Evolutionary conservation across 2,113 vertebrate species (phyloP), one percentile per base, ranked within the genome.

Genomic region (Vulpes lagopus): DNA sequence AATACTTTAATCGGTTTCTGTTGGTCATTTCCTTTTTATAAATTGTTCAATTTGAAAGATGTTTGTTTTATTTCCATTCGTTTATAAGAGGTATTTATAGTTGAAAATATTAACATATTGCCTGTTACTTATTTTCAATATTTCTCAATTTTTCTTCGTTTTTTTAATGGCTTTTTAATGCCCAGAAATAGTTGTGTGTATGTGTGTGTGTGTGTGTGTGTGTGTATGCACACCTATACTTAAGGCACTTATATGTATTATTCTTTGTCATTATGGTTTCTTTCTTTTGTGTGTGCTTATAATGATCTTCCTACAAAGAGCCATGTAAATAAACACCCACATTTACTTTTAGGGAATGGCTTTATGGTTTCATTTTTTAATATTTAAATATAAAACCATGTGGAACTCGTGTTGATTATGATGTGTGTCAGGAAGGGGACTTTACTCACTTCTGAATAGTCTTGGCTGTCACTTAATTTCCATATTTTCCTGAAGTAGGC

Each of bases 301-400:
- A 5, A 96, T 59, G 55, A 64, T 67, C 49, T 73, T 85, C 64
- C 84, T 49, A 67, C 2, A n/a, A 20, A 93, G 78, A 93, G 64
- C 25, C 49, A 69, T 5, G 20, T 43, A 80, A 76, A n/a, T 81
- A 85, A 88, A 32, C n/a, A 94, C 12, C 11, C 12, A 78, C 12
- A 62, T 78, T 95, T 91, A 60, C 35, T 91, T 91, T 95, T 17
- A 67, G 32, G 86, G 93, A 84, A 87, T 27, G 49, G 11, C 67
- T 96, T 65, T 80, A 12, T 67, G 67, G 6, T 78, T 95, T 96
- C 12, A 17, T 38, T 55, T 93, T 91, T 86, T 74, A 38, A 84
- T 84, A 87, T 80, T 90, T 95, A 93, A 93, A 96, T 97, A 73
- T 96, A 81, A 96, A 95, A 85, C 35, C 85, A 65, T 53, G 43